These are phyloP conservation scores for Lepidochrysops patricia DNA, from an alignment of 2,888 invertebrate species.

Conservation along the genomic window DNA sequence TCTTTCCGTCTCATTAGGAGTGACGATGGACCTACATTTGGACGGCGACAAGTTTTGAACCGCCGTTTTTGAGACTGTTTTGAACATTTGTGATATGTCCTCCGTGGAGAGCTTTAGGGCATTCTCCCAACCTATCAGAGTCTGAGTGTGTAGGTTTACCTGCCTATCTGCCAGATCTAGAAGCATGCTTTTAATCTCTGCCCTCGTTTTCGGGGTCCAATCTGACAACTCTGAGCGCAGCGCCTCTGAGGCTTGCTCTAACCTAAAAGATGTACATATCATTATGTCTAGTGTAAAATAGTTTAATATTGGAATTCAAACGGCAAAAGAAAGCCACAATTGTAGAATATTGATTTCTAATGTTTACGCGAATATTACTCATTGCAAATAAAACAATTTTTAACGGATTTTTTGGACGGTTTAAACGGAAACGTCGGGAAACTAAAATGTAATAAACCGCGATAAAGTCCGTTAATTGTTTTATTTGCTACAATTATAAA, in stretches of 20 bases:
- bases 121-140: constrained; percentile 48
- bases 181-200: constrained; percentile 46
- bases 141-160: constrained; percentile 41
- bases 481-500: no score
- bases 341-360: no score
- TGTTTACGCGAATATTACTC: no score
- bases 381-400: no score
- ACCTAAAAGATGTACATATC: constrained; percentile 29
- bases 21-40: constrained; percentile 34
- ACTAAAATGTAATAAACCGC: no score
- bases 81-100: constrained; percentile 45
- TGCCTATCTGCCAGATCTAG: constrained; percentile 52
- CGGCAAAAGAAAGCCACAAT: no score
- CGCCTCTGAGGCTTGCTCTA: constrained; percentile 61
- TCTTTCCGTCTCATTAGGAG: constrained; percentile 41
- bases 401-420: no score
- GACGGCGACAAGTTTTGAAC: constrained; percentile 56
- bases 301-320: no score
- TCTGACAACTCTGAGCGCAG: constrained; percentile 54
- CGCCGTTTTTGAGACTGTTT: constrained; percentile 57
- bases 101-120: constrained; percentile 46
- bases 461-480: no score
- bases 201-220: constrained; percentile 54
- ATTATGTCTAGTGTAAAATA: neutral
- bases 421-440: no score